Percentiles rank a stretch among this genome's conserved stretches.
Evolutionary conservation across 2,113 vertebrate species (phyloP).

Genomic region (Triplophysa rosa): DNA sequence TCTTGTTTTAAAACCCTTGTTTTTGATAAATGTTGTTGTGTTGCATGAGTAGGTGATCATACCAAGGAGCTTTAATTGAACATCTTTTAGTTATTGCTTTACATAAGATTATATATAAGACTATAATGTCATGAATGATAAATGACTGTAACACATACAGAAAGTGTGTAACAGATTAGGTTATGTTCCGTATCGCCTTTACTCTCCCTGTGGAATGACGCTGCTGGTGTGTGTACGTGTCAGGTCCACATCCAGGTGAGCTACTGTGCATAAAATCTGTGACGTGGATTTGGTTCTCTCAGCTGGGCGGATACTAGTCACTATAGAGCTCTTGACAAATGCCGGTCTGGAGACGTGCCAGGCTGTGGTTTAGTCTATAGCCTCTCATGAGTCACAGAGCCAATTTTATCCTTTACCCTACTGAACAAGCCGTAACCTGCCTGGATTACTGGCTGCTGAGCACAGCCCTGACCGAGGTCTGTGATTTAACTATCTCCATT

Average conservation of each 20-base stretch:
- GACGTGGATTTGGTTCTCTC: constrained; percentile 15
- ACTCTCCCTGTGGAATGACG: neutral
- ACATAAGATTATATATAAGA: no score
- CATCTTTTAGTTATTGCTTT: no score
- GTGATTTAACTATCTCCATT: constrained; percentile 6
- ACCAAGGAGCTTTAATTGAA: no score
- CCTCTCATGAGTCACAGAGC: constrained; percentile 65
- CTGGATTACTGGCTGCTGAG: constrained; percentile 52
- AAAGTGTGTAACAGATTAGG: constrained; percentile 6
- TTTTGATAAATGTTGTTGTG: no score
- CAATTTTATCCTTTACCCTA: constrained; percentile 64
- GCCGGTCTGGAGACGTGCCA: constrained; percentile 60
- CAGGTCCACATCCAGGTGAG: constrained; percentile 8
- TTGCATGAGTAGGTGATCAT: no score
- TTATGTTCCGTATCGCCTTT: neutral
- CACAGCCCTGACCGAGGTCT: constrained; percentile 16
- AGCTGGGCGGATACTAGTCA: constrained; percentile 34
- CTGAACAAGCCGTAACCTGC: constrained; percentile 65
- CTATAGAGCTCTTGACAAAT: constrained; percentile 58
- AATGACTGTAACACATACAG: neutral
- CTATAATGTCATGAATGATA: no score
- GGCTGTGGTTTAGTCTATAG: constrained; percentile 63
- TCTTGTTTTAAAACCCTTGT: neutral
- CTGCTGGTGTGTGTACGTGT: constrained; percentile 13
- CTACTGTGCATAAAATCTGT: constrained; percentile 13